Evolutionary conservation across 2,888 invertebrate species (phyloP).

Genomic region (Ophonus ardosiacus): DNA sequence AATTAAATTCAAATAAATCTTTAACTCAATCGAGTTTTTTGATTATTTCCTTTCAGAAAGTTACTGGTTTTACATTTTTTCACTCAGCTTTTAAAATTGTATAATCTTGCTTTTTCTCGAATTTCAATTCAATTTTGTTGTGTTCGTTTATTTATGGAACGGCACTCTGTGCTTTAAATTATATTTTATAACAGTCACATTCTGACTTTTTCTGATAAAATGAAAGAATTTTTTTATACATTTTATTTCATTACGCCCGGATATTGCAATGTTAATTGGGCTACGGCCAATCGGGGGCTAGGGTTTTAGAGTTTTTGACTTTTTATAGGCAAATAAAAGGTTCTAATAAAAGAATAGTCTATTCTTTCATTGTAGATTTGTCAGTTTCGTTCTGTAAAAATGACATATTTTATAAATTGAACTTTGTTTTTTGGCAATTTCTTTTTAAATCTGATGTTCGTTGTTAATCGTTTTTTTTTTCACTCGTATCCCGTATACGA

Average conservation of each 20-base stretch:
- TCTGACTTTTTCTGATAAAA: not conserved
- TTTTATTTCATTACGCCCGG: not conserved
- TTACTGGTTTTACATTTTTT: conserved; percentile 7
- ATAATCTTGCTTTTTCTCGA: conserved; percentile 19
- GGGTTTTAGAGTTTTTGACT: not conserved
- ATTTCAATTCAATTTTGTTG: conserved; percentile 31
- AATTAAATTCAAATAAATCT: conserved; percentile 53
- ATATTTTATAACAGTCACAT: conserved; percentile 11
- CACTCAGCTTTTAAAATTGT: conserved; percentile 9
- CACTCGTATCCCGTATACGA: no score
- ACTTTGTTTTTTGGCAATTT: not conserved
- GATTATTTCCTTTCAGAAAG: conserved; percentile 8
- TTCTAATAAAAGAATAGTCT: not conserved
- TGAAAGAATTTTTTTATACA: not conserved
- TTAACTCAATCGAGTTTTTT: conserved; percentile 4
- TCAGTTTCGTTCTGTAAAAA: not conserved
- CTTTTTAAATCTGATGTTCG: not conserved
- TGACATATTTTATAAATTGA: not conserved
- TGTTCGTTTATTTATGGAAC: conserved; percentile 9
- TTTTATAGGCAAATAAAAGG: no score
- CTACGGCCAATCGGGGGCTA: not conserved
- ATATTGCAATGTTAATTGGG: conserved; percentile 9
- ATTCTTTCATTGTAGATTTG: not conserved
- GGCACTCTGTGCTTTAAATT: conserved; percentile 8
- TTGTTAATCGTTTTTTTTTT: no score